Conservation (phyloP, 2,113 vertebrate species). For the Triplophysa tibetana region DNA sequence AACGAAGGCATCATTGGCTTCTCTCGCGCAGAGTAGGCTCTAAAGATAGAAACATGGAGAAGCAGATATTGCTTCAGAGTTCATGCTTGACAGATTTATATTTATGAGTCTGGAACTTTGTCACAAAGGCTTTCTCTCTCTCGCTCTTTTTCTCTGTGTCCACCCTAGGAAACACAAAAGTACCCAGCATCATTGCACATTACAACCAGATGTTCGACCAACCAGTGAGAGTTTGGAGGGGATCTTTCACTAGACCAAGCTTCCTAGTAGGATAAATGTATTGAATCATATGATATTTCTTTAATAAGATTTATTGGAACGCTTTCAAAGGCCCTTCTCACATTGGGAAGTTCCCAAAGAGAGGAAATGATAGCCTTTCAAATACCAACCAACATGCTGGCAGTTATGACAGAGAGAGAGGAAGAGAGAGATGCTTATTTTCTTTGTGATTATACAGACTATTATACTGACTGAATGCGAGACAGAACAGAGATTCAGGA, state of each 20-base stretch:
- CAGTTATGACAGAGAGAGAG: slow-evolving; percentile 33
- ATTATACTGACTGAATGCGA: neutral
- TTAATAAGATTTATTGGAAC: slow-evolving; percentile 61
- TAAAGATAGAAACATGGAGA: slow-evolving; percentile 30
- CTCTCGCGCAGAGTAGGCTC: slow-evolving; percentile 38
- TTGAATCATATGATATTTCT: slow-evolving; percentile 62
- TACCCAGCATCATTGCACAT: slow-evolving; percentile 52
- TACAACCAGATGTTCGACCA: slow-evolving; percentile 65
- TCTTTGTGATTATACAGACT: slow-evolving; percentile 38
- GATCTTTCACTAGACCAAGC: slow-evolving; percentile 55
- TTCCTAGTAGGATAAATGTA: slow-evolving; percentile 49
- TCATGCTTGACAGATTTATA: slow-evolving; percentile 41
- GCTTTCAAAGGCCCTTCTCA: slow-evolving; percentile 58
- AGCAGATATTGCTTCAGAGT: slow-evolving; percentile 39
- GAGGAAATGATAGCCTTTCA: slow-evolving; percentile 61
- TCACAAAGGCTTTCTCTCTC: slow-evolving; percentile 44
- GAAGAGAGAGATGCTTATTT: slow-evolving; percentile 26
- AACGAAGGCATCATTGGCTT: slow-evolving; percentile 28
- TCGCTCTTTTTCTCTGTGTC: slow-evolving; percentile 18
- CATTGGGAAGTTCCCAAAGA: slow-evolving; percentile 54
- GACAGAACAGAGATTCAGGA: slow-evolving; percentile 37
- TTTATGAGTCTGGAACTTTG: slow-evolving; percentile 51
- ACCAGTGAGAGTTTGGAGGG: slow-evolving; percentile 24
- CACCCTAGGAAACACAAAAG: slow-evolving; percentile 53
- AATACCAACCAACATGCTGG: slow-evolving; percentile 54